These are phyloP conservation scores for Epinephelus fuscoguttatus DNA, from an alignment of 2,113 vertebrate species.

Conservation along the genomic window DNA sequence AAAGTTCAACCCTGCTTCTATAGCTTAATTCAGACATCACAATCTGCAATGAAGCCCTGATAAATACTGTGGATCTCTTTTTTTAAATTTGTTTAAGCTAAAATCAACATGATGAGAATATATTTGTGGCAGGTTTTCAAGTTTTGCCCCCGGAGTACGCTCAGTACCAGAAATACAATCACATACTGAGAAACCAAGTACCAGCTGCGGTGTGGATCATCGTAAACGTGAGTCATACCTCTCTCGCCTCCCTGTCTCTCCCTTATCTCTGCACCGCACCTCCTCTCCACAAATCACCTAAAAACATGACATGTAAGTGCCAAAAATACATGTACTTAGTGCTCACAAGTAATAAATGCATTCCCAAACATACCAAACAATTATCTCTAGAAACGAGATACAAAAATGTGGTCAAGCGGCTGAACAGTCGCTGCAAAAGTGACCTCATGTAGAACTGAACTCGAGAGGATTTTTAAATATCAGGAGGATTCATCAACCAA, in stretches of 20 bases:
- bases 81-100: not conserved
- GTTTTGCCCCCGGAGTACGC: conserved; percentile 31
- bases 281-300: conserved; percentile 10
- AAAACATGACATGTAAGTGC: not conserved
- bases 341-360: conserved; percentile 3
- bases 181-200: conserved; percentile 21
- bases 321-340: not conserved
- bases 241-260: conserved; percentile 11
- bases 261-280: not conserved
- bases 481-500: conserved; percentile 78
- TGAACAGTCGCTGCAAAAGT: conserved; percentile 34
- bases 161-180: conserved; percentile 18
- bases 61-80: not conserved
- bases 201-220: conserved; percentile 32
- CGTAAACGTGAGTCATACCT: conserved; percentile 37
- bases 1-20: conserved; percentile 15
- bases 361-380: conserved; percentile 11
- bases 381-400: not conserved
- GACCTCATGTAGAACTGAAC: conserved; percentile 62
- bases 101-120: not conserved
- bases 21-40: not conserved
- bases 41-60: not conserved
- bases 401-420: conserved; percentile 56
- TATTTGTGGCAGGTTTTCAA: conserved; percentile 24
- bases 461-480: conserved; percentile 67